phyloP scores from a whole-genome alignment of 2,113 vertebrate genomes.

The Hemiscyllium ocellatum region DNA sequence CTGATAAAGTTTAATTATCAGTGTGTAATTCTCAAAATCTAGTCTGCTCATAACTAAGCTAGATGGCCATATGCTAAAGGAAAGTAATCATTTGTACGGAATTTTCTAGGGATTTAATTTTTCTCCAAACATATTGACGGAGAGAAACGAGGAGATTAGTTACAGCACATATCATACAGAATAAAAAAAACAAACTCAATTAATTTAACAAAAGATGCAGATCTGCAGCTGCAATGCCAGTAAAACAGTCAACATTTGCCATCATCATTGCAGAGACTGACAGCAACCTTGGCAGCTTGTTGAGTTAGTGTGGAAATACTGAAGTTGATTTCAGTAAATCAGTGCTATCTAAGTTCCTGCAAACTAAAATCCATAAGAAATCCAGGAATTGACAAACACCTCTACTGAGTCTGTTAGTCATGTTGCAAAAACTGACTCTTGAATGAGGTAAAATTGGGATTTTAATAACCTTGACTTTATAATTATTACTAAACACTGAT shows the following conservation, averaged over 20 bases:
- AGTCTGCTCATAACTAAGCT: background rate
- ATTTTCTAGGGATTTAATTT: background rate
- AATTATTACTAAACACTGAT: background rate
- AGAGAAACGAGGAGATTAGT: background rate
- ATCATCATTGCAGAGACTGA: background rate
- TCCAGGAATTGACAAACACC: background rate
- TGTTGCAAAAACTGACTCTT: too few species aligned
- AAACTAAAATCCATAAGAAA: background rate
- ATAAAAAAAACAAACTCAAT: background rate
- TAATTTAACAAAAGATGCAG: background rate
- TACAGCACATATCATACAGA: background rate
- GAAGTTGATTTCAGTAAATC: background rate
- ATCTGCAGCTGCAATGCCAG: background rate
- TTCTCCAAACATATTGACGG: background rate
- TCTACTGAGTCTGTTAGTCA: background rate
- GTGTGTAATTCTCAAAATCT: background rate
- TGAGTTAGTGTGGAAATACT: background rate
- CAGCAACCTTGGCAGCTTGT: background rate
- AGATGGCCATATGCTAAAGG: background rate
- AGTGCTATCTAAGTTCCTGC: background rate
- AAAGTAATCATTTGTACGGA: background rate
- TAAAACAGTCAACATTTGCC: too few species aligned
- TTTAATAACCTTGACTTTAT: background rate
- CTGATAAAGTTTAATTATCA: background rate
- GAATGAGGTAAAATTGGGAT: background rate